Percentiles rank a stretch among this genome's conserved stretches.
These are phyloP conservation scores for Elanus axillaris DNA, from an alignment of 2,113 vertebrate species.

Conservation along the genomic window DNA sequence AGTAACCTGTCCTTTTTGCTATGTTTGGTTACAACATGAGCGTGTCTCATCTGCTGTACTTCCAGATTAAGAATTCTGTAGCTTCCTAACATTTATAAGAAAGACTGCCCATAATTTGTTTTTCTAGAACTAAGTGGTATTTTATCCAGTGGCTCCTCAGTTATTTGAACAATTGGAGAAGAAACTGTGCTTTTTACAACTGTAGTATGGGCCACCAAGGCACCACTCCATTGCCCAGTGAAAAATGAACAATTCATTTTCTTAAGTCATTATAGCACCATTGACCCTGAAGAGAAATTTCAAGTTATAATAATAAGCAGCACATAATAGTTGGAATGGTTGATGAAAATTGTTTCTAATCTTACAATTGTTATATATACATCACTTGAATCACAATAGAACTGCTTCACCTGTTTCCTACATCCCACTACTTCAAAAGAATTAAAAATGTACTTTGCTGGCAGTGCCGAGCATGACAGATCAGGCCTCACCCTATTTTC, in stretches of 20 bases:
- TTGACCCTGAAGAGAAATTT: background rate
- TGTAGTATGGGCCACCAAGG: background rate
- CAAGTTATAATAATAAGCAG: background rate
- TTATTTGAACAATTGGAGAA: background rate
- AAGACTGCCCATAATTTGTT: background rate
- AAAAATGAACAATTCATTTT: background rate
- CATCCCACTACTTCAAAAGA: constrained; percentile 10
- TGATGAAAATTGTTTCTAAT: background rate
- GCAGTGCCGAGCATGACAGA: background rate
- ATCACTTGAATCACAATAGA: background rate
- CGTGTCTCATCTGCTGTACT: background rate
- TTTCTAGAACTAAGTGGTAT: background rate
- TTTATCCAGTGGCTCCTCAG: background rate
- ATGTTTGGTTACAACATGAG: background rate
- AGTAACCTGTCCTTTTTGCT: background rate
- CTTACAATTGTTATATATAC: background rate
- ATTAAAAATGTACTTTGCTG: constrained; percentile 12
- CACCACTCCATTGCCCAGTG: background rate
- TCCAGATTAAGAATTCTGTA: background rate
- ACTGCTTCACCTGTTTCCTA: background rate
- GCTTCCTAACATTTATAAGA: background rate
- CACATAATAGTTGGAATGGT: background rate
- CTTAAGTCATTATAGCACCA: background rate
- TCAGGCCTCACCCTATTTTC: background rate
- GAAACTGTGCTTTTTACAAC: background rate